These are phyloP conservation scores for Amphipyra tragopoginis DNA, from an alignment of 2,888 invertebrate species.

Conservation along the genomic window DNA sequence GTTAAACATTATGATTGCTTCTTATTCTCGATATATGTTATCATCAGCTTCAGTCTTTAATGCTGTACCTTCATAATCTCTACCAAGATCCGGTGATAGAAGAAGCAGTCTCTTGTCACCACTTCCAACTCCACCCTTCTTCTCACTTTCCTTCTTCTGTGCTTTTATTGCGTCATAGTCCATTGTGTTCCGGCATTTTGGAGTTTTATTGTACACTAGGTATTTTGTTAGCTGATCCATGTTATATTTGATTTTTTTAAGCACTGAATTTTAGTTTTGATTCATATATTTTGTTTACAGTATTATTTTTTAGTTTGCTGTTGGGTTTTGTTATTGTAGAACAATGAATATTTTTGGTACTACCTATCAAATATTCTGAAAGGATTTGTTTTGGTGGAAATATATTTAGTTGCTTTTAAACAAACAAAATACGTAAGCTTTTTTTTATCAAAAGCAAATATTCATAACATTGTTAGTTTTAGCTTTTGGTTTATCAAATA, in stretches of 20 bases:
- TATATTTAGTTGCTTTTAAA: too few relatives aligned
- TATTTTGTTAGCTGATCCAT: constrained; percentile 83
- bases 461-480: too few relatives aligned
- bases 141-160: constrained; percentile 68
- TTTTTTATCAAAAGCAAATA: too few relatives aligned
- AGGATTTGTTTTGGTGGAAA: too few relatives aligned
- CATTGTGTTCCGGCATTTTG: constrained; percentile 74
- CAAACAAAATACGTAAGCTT: too few relatives aligned
- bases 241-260: constrained; percentile 25
- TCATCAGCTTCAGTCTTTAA: background rate
- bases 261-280: constrained; percentile 6
- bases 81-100: constrained; percentile 77
- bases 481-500: too few relatives aligned
- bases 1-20: too few relatives aligned
- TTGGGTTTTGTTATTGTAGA: constrained; percentile 1
- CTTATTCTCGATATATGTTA: too few relatives aligned
- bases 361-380: too few relatives aligned
- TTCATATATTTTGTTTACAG: background rate
- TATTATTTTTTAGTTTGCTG: background rate
- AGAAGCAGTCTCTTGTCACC: constrained; percentile 78
- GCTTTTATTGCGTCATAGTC: constrained; percentile 78
- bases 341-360: constrained; percentile 7
- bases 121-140: constrained; percentile 62
- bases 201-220: constrained; percentile 82
- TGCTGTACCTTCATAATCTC: constrained; percentile 75